Evolutionary conservation across 2,113 vertebrate species (phyloP).

Genomic region (Malaclemys terrapin): DNA sequence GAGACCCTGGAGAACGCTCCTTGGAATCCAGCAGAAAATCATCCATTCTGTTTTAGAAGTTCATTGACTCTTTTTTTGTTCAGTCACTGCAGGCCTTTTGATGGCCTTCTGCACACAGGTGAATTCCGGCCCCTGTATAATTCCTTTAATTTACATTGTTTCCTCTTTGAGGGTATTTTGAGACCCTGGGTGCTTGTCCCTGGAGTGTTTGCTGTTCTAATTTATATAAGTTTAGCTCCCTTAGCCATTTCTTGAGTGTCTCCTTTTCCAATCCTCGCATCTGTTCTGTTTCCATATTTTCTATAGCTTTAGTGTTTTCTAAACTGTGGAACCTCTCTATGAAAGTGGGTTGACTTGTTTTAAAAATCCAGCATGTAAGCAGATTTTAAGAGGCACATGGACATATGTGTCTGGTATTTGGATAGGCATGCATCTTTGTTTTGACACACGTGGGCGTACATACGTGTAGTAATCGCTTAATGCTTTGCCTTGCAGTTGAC

Average conservation of each 20-base stretch:
- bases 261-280: not conserved
- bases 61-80: not conserved
- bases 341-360: rapidly evolving
- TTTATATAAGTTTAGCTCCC: conserved; percentile 17
- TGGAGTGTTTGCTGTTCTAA: not conserved
- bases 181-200: conserved; percentile 32
- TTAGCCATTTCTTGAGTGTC: not conserved
- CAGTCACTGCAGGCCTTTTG: rapidly evolving
- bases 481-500: conserved; percentile 79
- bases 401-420: not conserved
- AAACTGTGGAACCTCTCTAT: rapidly evolving
- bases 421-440: conserved; percentile 3
- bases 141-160: conserved; percentile 26
- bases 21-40: not conserved
- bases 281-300: not conserved
- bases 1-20: rapidly evolving
- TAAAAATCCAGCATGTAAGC: not conserved
- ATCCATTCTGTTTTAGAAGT: rapidly evolving
- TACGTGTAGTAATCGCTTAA: conserved; percentile 77
- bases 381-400: not conserved
- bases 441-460: conserved; percentile 64
- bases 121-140: not conserved
- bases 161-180: conserved; percentile 21
- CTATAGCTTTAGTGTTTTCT: rapidly evolving
- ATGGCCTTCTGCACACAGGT: rapidly evolving